These are phyloP conservation scores for Gymnobelideus leadbeateri DNA, from an alignment of 2,113 vertebrate genomes.

Conservation along the genomic window DNA sequence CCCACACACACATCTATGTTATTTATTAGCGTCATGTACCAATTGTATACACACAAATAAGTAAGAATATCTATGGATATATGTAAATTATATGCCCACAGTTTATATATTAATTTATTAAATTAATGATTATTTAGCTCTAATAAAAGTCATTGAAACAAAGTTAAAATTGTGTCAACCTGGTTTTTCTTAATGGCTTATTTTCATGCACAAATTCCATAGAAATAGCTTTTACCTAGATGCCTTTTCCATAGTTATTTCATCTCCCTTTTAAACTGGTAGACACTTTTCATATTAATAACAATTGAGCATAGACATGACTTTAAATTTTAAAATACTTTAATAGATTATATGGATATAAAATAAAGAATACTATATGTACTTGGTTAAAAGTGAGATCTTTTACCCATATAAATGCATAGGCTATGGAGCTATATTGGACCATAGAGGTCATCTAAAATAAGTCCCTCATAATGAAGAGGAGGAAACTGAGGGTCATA, in stretches of 20 bases:
- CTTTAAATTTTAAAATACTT: not conserved
- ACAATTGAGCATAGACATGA: not conserved
- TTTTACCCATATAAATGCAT: not conserved
- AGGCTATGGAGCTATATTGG: not conserved
- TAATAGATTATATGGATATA: not conserved
- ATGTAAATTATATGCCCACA: not conserved
- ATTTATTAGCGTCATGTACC: not conserved
- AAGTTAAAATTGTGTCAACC: not conserved
- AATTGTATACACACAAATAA: not conserved
- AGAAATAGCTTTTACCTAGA: not conserved
- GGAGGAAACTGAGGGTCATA: not conserved
- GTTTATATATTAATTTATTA: not conserved
- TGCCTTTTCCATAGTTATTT: not conserved
- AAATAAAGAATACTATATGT: not conserved
- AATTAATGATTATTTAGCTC: not conserved
- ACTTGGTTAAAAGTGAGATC: not conserved
- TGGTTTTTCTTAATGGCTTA: not conserved
- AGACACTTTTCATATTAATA: not conserved
- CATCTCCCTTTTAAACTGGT: not conserved
- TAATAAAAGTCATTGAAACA: not conserved
- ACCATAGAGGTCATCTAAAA: not conserved
- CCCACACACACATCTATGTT: not conserved
- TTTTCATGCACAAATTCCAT: not conserved
- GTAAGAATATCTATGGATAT: not conserved
- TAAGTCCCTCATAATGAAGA: not conserved